Conservation (phyloP, 2,113 vertebrate genomes). For the Chloroceryle aenea region DNA sequence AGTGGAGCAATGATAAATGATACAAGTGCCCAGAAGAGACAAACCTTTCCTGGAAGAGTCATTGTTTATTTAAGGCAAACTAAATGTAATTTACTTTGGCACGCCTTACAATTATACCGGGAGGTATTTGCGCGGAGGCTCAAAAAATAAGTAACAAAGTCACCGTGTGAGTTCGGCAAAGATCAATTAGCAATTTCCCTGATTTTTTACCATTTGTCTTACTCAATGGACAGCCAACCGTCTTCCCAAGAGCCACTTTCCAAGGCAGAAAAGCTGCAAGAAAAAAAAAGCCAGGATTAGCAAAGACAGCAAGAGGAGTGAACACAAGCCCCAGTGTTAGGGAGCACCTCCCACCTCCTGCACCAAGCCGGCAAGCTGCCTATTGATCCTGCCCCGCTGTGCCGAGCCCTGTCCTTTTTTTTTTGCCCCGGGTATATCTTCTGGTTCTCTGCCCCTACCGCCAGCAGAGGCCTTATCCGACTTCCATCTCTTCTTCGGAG, state of each 20-base stretch:
- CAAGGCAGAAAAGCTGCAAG: background rate
- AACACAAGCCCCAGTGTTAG: constrained; percentile 13
- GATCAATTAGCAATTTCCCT: constrained; percentile 57
- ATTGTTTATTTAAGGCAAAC: constrained; percentile 76
- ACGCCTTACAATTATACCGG: constrained; percentile 53
- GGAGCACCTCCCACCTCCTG: background rate
- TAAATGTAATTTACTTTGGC: constrained; percentile 53
- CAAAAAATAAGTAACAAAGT: constrained; percentile 40
- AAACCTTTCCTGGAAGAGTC: constrained; percentile 76
- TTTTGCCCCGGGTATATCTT: background rate
- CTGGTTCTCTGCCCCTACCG: constrained; percentile 23
- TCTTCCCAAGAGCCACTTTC: background rate
- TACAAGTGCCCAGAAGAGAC: constrained; percentile 70
- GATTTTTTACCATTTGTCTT: constrained; percentile 18
- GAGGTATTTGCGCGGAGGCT: constrained; percentile 46
- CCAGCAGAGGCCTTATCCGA: constrained; percentile 55
- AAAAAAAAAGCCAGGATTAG: background rate
- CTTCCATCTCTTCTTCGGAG: constrained; percentile 72
- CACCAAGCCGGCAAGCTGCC: background rate
- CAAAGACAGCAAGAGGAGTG: background rate
- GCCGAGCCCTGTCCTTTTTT: background rate
- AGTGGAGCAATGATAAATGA: constrained; percentile 78
- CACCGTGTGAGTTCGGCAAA: constrained; percentile 24
- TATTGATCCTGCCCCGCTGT: constrained; percentile 14
- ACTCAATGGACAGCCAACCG: background rate